Evolutionary conservation across 2,888 invertebrate genomes (phyloP), one percentile per base, ranked within the genome.

Genomic region (Epirrhoe alternata): DNA sequence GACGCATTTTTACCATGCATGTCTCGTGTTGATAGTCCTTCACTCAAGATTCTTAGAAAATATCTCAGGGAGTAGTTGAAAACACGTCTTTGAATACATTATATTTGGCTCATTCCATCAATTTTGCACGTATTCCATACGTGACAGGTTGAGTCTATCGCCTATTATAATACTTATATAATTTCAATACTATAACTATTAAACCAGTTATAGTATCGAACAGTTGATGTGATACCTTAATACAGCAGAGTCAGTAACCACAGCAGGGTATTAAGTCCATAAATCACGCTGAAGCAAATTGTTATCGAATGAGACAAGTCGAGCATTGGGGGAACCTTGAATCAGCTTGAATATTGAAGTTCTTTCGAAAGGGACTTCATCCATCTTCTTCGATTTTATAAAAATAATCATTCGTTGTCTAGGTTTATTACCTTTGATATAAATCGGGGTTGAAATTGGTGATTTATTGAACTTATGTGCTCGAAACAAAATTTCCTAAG

Each of bases 201-300:
- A 10, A 38, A 10, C 38, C 1, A 38, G 12, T 38, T 38, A 10
- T 12, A 6, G 38, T 42, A 5, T 42, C 12, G 38, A 12, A 10
- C 7, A 3, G 38, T 42, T 42, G 12, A 42, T 42, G 8, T 12
- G 4, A 45, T 58, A 49, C 33, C 49, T 77, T 77, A 82, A 81
- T 81, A 77, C 73, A 69, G 72, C 66, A 68, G 57, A 74, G 75
- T 74, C 71, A 80, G 78, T 78, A 80, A 83, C 80, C 77, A 70
- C 74, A 73, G 79, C 67, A 70, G 76, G 78, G 80, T 83, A 86
- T 85, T 83, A 81, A 74, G 68, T 70, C 73, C 79, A 88, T 89
- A 88, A 89, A 89, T 89, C 89, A 88, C 79, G 70, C 73, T 78
- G 79, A 77, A 83, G 85, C 87, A 88, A 89, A 90, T 89, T 88